Percentiles rank a stretch among this genome's conserved stretches.
phyloP scores from a whole-genome alignment of 2,113 vertebrate genomes.

The Sturnus vulgaris region DNA sequence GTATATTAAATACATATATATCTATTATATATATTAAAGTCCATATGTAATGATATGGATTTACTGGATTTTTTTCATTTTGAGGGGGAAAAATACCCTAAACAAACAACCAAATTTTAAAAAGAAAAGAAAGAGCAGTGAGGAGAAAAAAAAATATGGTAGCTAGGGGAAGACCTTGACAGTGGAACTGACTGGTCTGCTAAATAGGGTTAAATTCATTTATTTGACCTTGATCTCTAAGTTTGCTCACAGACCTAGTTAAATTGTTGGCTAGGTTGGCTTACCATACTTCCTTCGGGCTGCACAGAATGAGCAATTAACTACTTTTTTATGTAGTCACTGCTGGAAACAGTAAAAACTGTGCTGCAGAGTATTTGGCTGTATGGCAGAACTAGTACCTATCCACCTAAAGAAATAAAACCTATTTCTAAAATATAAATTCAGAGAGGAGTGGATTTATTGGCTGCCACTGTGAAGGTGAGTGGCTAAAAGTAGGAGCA shows the following conservation, averaged over 20 bases:
- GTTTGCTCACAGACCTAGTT: neutral
- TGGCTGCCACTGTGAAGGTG: neutral
- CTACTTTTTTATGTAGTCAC: neutral
- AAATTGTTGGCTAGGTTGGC: neutral
- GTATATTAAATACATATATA: no score
- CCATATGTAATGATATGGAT: neutral
- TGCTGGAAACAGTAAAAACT: neutral
- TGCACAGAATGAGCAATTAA: conserved; percentile 21
- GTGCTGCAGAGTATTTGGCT: neutral
- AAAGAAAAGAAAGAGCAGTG: rapidly evolving
- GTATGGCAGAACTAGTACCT: neutral
- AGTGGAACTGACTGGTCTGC: neutral
- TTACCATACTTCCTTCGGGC: neutral
- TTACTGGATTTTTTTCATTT: neutral
- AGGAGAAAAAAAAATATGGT: rapidly evolving
- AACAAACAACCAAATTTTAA: neutral
- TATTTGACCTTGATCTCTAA: neutral
- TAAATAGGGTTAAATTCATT: neutral
- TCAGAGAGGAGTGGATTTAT: neutral
- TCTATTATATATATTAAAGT: neutral
- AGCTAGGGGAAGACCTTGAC: neutral
- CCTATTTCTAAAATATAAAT: neutral
- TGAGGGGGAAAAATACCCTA: rapidly evolving
- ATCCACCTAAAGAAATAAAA: neutral
- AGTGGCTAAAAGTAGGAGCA: neutral